phyloP scores from a whole-genome alignment of 2,113 vertebrate genomes.

The Passer domesticus region DNA sequence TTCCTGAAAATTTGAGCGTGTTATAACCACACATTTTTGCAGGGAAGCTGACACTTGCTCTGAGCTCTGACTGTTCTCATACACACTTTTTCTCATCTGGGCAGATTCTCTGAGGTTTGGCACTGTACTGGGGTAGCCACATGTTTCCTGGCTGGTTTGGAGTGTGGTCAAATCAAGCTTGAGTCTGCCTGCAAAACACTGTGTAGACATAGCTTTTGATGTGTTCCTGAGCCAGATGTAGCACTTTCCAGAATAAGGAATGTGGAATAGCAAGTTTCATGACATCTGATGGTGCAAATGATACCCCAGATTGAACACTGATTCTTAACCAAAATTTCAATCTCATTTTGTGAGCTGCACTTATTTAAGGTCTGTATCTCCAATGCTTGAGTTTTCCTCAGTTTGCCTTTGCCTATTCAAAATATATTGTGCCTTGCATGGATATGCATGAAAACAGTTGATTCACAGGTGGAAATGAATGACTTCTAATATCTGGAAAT shows the following conservation, averaged over 20 bases:
- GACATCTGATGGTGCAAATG: not conserved
- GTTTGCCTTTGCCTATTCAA: not conserved
- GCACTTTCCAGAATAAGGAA: slow-evolving; percentile 12
- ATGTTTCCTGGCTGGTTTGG: slow-evolving; percentile 8
- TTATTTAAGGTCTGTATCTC: not conserved
- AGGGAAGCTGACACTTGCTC: not conserved
- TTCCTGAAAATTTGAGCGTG: not conserved
- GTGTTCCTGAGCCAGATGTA: slow-evolving; percentile 38
- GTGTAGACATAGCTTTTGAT: not conserved
- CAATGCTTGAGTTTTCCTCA: not conserved
- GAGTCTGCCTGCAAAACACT: not conserved
- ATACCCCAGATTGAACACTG: not conserved
- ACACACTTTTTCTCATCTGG: slow-evolving; percentile 2
- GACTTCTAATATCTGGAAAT: not conserved
- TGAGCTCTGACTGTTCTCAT: not conserved
- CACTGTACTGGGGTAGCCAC: not conserved
- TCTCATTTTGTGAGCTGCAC: not conserved
- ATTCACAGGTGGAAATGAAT: not conserved
- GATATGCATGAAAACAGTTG: not conserved
- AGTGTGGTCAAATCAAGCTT: not conserved
- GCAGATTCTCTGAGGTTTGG: slow-evolving; percentile 17
- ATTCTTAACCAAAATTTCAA: not conserved
- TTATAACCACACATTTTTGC: not conserved
- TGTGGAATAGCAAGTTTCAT: slow-evolving; percentile 19
- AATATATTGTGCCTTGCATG: not conserved